A percentile compares a stretch with the other conserved stretches of the same genome.
phyloP scores from a whole-genome alignment of 2,113 vertebrate genomes.

The Psittacara wagleri region DNA sequence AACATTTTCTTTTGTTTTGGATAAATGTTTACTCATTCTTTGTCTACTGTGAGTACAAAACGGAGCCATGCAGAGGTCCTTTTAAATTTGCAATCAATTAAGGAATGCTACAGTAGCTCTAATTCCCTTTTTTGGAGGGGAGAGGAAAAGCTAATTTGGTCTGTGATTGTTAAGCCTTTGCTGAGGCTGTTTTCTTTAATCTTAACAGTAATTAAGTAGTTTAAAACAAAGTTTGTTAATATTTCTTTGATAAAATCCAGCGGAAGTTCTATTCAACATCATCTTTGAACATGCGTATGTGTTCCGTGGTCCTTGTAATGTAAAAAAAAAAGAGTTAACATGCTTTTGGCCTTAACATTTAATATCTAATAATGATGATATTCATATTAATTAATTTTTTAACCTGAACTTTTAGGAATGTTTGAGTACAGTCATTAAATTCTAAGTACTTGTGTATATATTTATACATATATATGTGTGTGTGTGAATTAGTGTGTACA shows the following conservation, averaged over 20 bases:
- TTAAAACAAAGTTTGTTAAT: constrained; percentile 7
- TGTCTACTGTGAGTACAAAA: constrained; percentile 8
- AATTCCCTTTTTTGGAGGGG: background rate
- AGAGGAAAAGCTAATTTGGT: constrained; percentile 8
- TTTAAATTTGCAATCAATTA: constrained; percentile 43
- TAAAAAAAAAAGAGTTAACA: background rate
- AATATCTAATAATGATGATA: background rate
- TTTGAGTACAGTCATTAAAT: background rate
- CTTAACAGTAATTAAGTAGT: constrained; percentile 26
- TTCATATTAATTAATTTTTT: background rate
- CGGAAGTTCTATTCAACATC: background rate
- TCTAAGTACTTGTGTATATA: background rate
- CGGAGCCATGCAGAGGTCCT: background rate
- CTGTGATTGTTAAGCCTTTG: background rate
- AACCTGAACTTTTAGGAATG: background rate
- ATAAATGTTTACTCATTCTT: constrained; percentile 26
- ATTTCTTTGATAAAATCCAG: constrained; percentile 47
- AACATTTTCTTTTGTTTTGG: constrained; percentile 33
- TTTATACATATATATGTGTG: background rate
- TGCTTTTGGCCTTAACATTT: constrained; percentile 5
- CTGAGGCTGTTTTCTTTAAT: background rate
- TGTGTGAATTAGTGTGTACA: background rate
- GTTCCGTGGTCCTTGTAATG: constrained; percentile 10
- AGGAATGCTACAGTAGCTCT: constrained; percentile 23
- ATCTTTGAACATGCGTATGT: background rate